Evolutionary conservation across 2,888 invertebrate species (phyloP).

Genomic region (Hydraecia micacea): DNA sequence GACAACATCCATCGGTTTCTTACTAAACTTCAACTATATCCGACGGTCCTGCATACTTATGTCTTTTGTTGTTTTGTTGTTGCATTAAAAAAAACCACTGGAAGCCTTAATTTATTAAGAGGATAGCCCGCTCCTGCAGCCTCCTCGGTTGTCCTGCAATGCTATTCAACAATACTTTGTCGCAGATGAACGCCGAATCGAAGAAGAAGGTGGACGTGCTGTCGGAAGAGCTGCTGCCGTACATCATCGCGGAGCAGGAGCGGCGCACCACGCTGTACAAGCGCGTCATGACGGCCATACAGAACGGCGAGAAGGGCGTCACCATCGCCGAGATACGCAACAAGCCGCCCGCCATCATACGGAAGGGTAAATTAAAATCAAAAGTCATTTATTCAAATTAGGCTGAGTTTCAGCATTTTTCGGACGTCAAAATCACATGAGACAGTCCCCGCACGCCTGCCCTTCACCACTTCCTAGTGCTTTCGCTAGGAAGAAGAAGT

Average conservation of each 20-base stretch:
- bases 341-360: conserved; percentile 83
- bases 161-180: not conserved
- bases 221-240: conserved; percentile 85
- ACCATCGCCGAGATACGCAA: conserved; percentile 85
- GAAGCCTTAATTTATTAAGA: not conserved
- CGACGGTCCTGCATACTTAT: no score
- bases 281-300: conserved; percentile 85
- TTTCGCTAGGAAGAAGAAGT: no score
- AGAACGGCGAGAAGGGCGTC: conserved; percentile 87
- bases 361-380: conserved; percentile 64
- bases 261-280: conserved; percentile 82
- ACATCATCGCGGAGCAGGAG: conserved; percentile 87
- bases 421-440: no score
- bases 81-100: no score
- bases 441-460: no score
- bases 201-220: conserved; percentile 87
- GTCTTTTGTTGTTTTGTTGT: no score
- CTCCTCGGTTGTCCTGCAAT: not conserved
- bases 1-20: no score
- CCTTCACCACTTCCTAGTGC: no score
- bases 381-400: no score
- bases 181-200: conserved; percentile 86
- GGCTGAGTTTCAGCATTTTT: no score
- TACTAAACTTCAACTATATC: no score
- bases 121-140: not conserved